phyloP scores from a whole-genome alignment of 2,113 vertebrate species.

The Lepisosteus osseus region DNA sequence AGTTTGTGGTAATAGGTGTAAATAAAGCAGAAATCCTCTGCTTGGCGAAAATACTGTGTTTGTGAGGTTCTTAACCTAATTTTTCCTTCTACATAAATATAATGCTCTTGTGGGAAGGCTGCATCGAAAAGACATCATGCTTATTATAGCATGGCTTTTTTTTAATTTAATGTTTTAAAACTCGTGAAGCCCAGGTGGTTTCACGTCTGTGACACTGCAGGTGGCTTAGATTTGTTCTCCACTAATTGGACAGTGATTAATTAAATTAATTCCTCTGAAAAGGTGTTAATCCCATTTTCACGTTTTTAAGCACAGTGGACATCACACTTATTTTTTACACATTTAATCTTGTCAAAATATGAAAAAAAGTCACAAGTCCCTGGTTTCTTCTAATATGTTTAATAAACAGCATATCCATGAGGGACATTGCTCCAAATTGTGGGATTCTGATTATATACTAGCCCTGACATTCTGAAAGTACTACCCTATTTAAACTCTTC shows the following conservation, averaged over 20 bases:
- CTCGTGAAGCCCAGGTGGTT: too few species aligned
- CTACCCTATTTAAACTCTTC: too few species aligned
- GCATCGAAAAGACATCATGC: too few species aligned
- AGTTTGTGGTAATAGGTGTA: conserved; percentile 23
- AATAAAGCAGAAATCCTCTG: conserved; percentile 8
- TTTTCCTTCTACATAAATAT: neutral
- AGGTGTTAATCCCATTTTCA: conserved; percentile 33
- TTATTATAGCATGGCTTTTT: too few species aligned
- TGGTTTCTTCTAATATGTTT: too few species aligned
- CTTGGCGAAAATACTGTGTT: neutral
- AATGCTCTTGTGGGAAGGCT: neutral
- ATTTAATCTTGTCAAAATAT: conserved; percentile 19
- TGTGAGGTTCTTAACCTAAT: neutral
- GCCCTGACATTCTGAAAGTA: too few species aligned
- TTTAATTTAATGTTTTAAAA: too few species aligned
- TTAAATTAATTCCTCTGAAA: conserved; percentile 47
- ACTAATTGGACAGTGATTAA: conserved; percentile 58
- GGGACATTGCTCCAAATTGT: too few species aligned
- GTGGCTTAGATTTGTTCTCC: neutral
- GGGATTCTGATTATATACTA: too few species aligned
- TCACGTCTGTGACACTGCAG: too few species aligned
- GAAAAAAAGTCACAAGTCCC: too few species aligned
- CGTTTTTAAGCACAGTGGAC: conserved; percentile 36
- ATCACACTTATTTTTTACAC: conserved; percentile 29
- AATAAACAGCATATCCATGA: too few species aligned